Base-by-base conservation (phyloP, 2,888 invertebrate genomes). In the Caenorhabditis sp. region DNA sequence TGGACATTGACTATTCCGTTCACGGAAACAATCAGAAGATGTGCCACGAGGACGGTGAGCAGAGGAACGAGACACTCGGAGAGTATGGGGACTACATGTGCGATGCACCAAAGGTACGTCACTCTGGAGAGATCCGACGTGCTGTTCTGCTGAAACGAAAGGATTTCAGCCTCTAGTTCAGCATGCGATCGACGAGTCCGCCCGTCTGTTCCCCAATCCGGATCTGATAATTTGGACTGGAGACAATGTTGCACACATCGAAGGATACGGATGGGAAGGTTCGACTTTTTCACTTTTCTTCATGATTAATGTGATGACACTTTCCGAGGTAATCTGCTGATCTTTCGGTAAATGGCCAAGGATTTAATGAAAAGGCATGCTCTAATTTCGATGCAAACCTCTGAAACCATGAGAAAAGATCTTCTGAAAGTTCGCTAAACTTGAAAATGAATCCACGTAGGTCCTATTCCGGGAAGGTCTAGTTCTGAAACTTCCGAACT, bases 151-250 rank as follows among this genome's bases (percentile, higher is more conserved):
- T 41, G 13, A n/a, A 27, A 15, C 2, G 20, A 26, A 17, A 20
- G 7, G 8, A 15, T 43, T 82, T 13, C 65, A 85, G 85, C 70
- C 72, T 26, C 72, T 88, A n/a, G 82, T 88, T 8, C 71, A 81
- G 35, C 81, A 79, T 26, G 83, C 84, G 2, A 63, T 88, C 11
- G 53, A 68, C 35, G 82, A 81, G 52, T 83, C 88, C 0, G 56
- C 65, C 7, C 58, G 82, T 30, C 53, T 78, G 5, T 53, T 86
- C 8, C 81, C 84, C 15, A 74, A 81, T 30, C 86, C 87, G 3
- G 84, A 88, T 65, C 55, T 85, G 39, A 72, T 88, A 11, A 70
- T 88, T 17, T 88, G 87, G 87, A 88, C 88, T n/a, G 88, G 88
- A 4, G 88, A 88, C 59, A 85, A 85, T 62, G 83, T 85, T 1